A percentile compares a stretch with the other conserved stretches of the same genome.
These are phyloP conservation scores for Rhinopithecus roxellana DNA, from an alignment of 2,113 vertebrate species.

Conservation along the genomic window DNA sequence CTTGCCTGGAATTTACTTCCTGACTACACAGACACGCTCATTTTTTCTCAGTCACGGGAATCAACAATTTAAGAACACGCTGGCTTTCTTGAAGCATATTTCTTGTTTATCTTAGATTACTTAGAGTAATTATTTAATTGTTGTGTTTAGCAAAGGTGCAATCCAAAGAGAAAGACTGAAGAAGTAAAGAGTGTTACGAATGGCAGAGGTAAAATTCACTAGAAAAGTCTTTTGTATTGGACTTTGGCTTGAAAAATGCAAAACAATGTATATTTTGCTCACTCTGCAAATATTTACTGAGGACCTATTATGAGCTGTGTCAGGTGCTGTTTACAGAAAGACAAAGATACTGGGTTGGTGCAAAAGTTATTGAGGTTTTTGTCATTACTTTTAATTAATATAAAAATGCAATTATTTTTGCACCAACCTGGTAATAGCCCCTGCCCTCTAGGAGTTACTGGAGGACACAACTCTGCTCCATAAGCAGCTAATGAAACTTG, in stretches of 20 bases:
- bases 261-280: neutral
- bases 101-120: conserved; percentile 57
- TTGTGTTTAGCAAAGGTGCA: conserved; percentile 32
- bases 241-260: conserved; percentile 59
- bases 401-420: too few species aligned
- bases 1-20: conserved; percentile 62
- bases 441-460: neutral
- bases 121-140: conserved; percentile 44
- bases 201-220: neutral
- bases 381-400: too few species aligned
- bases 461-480: neutral
- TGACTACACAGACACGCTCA: neutral
- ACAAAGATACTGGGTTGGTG: neutral
- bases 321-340: neutral
- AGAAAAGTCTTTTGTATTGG: neutral
- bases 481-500: neutral
- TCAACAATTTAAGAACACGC: conserved; percentile 48
- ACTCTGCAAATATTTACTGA: conserved; percentile 27
- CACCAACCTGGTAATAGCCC: neutral
- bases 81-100: conserved; percentile 27
- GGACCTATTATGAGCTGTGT: neutral
- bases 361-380: too few species aligned
- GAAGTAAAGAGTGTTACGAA: neutral
- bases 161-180: neutral
- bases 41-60: conserved; percentile 64